Evolutionary conservation across 2,888 invertebrate species (phyloP).

Genomic region (Lycocerus yunnanus): DNA sequence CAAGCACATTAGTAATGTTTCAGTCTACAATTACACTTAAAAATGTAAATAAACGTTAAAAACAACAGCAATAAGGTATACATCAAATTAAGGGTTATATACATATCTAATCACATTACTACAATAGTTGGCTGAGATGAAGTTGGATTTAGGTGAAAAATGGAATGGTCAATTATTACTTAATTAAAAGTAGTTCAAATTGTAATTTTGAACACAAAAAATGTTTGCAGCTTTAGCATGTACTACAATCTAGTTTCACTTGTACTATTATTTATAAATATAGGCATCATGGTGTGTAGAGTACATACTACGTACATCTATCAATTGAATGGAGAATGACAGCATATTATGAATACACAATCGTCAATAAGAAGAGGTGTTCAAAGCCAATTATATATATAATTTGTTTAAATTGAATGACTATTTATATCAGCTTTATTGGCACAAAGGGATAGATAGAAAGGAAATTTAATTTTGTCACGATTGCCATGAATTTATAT

Average conservation of each 20-base stretch:
- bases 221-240: neutral
- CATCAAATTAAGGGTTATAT: constrained; percentile 5
- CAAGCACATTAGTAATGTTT: constrained; percentile 53
- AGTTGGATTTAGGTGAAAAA: neutral
- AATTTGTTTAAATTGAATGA: neutral
- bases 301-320: neutral
- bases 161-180: neutral
- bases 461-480: neutral
- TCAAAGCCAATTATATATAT: neutral
- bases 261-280: neutral
- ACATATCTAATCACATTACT: neutral
- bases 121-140: neutral
- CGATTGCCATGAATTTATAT: neutral
- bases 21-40: constrained; percentile 22
- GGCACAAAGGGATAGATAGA: neutral
- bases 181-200: neutral
- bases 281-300: neutral
- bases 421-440: neutral
- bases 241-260: neutral
- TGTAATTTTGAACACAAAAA: neutral
- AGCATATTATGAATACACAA: neutral
- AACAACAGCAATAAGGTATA: constrained; percentile 14
- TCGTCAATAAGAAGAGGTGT: neutral
- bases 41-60: constrained; percentile 33
- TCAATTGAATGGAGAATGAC: neutral